Evolutionary conservation across 2,888 invertebrate species (phyloP).

Genomic region (Eupithecia vulgata): DNA sequence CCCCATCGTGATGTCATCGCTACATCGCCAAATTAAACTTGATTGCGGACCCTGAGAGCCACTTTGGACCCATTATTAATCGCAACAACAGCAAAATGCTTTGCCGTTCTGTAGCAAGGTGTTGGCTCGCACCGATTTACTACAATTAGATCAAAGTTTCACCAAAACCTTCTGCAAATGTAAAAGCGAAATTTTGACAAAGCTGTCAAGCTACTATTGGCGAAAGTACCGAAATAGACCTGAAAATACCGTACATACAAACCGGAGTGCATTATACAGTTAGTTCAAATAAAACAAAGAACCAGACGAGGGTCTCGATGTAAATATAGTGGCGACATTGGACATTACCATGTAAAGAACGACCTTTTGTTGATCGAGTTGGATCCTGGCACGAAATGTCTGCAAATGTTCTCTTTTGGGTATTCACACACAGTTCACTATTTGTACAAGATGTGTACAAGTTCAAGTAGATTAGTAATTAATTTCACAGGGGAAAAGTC

Average conservation of each 20-base stretch:
- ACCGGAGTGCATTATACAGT: constrained; percentile 7
- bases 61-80: constrained; percentile 9
- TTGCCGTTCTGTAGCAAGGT: constrained; percentile 8
- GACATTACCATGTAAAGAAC: constrained; percentile 72
- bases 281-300: constrained; percentile 54
- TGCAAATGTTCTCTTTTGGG: constrained; percentile 46
- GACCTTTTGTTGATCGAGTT: constrained; percentile 75
- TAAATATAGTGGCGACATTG: constrained; percentile 63
- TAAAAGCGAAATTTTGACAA: constrained; percentile 16
- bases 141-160: constrained; percentile 12
- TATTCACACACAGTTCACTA: constrained; percentile 54
- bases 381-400: constrained; percentile 55
- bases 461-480: constrained; percentile 50
- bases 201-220: constrained; percentile 32
- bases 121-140: constrained; percentile 11
- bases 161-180: constrained; percentile 13
- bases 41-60: constrained; percentile 22
- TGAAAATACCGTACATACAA: constrained; percentile 25
- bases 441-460: constrained; percentile 42
- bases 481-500: constrained; percentile 61
- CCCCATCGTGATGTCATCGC: constrained; percentile 60
- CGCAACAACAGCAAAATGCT: constrained; percentile 3
- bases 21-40: constrained; percentile 28
- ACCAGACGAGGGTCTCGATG: constrained; percentile 59
- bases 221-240: constrained; percentile 37